These are phyloP conservation scores for Coracias cyanogaster DNA, from an alignment of 2,797 vertebrate species.

Conservation along the genomic window DNA sequence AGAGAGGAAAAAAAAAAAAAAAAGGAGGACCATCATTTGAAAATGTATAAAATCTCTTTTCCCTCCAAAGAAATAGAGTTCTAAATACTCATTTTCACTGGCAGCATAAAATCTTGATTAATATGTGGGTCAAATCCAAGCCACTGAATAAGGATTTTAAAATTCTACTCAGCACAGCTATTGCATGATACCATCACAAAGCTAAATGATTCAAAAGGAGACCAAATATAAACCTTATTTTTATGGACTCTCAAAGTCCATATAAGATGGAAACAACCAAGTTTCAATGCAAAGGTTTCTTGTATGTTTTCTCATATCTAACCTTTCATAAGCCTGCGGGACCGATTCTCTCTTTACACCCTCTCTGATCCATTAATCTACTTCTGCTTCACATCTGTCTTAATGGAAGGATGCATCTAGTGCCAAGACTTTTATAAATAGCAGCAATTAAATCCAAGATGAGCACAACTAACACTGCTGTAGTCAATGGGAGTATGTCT, in stretches of 20 bases:
- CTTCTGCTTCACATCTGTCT: constrained; percentile 7
- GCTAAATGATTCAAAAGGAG: neutral
- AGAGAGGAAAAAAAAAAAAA: neutral
- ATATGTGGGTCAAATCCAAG: neutral
- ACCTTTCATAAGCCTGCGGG: neutral
- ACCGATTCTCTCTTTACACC: neutral
- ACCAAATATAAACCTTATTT: neutral
- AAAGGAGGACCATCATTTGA: neutral
- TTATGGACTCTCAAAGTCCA: neutral
- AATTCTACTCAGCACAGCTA: neutral
- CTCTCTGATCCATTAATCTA: constrained; percentile 5
- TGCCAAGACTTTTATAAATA: constrained; percentile 15
- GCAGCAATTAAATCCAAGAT: constrained; percentile 34
- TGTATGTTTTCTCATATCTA: neutral
- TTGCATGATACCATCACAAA: neutral
- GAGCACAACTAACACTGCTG: neutral
- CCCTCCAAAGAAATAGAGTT: neutral
- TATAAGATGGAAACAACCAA: neutral
- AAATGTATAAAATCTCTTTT: neutral
- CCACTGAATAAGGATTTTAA: neutral
- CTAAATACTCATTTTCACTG: neutral
- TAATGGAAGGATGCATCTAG: constrained; percentile 1
- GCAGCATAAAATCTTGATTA: neutral
- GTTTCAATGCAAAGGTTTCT: neutral
- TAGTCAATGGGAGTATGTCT: neutral